Conservation (phyloP, 2,888 invertebrate species). For the Dascillus cervinus region DNA sequence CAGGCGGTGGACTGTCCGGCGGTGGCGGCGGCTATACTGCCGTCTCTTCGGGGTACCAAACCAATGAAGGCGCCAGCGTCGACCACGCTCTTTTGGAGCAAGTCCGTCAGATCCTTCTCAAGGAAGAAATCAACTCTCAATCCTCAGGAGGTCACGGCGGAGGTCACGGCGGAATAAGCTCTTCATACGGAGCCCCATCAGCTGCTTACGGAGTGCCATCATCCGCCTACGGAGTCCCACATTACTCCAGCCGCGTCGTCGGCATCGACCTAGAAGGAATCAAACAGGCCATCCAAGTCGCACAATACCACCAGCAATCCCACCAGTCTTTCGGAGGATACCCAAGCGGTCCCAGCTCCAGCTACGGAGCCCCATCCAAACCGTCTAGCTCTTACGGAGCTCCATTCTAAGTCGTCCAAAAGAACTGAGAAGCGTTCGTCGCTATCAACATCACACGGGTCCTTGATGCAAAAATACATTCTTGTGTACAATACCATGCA, state of each 20-base stretch:
- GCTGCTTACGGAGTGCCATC: constrained; percentile 62
- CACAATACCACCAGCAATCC: constrained; percentile 68
- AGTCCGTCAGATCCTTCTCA: constrained; percentile 76
- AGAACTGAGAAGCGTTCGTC: constrained; percentile 23
- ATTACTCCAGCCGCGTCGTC: constrained; percentile 55
- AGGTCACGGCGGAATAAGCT: constrained; percentile 45
- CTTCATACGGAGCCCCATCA: constrained; percentile 50
- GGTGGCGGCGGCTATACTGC: constrained; percentile 69
- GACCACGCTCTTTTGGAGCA: constrained; percentile 74
- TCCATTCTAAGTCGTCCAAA: constrained; percentile 38
- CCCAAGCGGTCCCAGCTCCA: constrained; percentile 41
- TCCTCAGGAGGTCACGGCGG: constrained; percentile 46
- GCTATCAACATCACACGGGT: constrained; percentile 37
- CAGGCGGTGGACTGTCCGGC: constrained; percentile 42
- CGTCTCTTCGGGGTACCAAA: constrained; percentile 71
- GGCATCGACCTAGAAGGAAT: constrained; percentile 81
- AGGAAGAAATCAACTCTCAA: constrained; percentile 62
- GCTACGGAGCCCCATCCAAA: constrained; percentile 49
- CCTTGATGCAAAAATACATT: constrained; percentile 38
- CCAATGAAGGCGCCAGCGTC: constrained; percentile 75
- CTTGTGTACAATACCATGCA: constrained; percentile 30
- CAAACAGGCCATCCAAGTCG: constrained; percentile 81
- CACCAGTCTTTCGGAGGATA: constrained; percentile 47
- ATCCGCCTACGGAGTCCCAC: constrained; percentile 58
- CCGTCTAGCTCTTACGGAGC: constrained; percentile 66